Evolutionary conservation across 53 echinoderm and acorn worm genomes (phyloP), one percentile per base, ranked within the genome.

Genomic region (Apostichopus leukothele): DNA sequence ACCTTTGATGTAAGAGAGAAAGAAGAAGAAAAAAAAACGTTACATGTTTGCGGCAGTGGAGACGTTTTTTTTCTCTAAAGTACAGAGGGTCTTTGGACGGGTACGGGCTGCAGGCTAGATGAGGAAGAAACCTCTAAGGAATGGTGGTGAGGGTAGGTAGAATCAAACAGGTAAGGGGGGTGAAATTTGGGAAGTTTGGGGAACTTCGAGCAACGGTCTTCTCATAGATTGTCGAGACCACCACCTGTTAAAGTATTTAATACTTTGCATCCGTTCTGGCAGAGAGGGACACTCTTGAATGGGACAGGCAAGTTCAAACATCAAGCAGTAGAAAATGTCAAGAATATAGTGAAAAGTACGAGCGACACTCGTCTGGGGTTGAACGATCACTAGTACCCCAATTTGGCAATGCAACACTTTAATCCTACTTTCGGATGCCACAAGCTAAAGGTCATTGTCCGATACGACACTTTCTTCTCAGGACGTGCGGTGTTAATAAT

Each of bases 391-490:
- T n/a, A 81, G 55, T 81, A 81, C 55, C 55, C 81, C 19, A 55
- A 77, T 77, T 39, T 77, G 77, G 77, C 52, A 77, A 77, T 51
- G 77, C 50, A 77, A 77, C 77, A 52, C 27, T 13, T 39, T 77
- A 77, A 77, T 77, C 77, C 77, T 77, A 14, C 77, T 77, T 77
- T 50, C 12, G 50, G 77, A 21, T 11, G 55, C 59, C 81, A 54
- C 13, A 7, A 59, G 54, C 81, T 51, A 60, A 81, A 81, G 81
- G 81, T 81, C 81, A 59, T 59, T 55, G 81, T 54, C 81, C 81
- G 81, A 81, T 21, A 59, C 54, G 21, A 59, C 54, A 81, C 52
- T 81, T 81, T 71, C 11, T 77, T 77, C 77, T 77, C 77, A 77
- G 77, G 50, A 18, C 10, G 55, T 59, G 9, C 4, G 13, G 11